phyloP scores from a whole-genome alignment of 2,113 vertebrate species.

The Serinus canaria region DNA sequence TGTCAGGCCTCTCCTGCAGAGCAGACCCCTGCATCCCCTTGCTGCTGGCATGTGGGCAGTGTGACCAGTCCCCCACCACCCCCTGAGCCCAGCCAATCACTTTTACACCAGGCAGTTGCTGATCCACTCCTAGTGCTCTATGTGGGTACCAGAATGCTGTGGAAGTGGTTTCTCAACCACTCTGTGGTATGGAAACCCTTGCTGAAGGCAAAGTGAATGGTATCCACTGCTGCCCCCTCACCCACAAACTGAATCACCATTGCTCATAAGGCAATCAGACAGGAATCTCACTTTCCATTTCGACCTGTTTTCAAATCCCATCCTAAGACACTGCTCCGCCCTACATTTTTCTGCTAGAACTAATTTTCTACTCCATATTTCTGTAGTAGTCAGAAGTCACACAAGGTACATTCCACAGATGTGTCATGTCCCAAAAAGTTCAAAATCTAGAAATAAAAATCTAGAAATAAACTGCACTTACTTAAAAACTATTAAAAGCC shows the following conservation, averaged over 20 bases:
- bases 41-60: rapidly evolving
- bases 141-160: background rate
- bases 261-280: background rate
- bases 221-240: background rate
- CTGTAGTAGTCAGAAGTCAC: background rate
- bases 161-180: background rate
- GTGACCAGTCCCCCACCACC: background rate
- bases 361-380: background rate
- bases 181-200: background rate
- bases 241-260: background rate
- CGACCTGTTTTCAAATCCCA: background rate
- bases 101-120: background rate
- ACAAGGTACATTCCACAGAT: background rate
- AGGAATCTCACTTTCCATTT: background rate
- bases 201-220: background rate
- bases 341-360: background rate
- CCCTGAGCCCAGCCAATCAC: background rate
- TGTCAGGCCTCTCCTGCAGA: background rate
- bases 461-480: background rate
- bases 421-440: background rate
- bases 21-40: background rate
- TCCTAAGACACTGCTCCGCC: background rate
- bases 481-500: background rate
- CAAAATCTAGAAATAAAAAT: background rate
- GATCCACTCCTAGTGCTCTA: background rate